Percentiles rank a stretch among this genome's conserved stretches.
These are phyloP conservation scores for Aphrophora alni DNA, from an alignment of 2,888 invertebrate genomes.

Conservation along the genomic window DNA sequence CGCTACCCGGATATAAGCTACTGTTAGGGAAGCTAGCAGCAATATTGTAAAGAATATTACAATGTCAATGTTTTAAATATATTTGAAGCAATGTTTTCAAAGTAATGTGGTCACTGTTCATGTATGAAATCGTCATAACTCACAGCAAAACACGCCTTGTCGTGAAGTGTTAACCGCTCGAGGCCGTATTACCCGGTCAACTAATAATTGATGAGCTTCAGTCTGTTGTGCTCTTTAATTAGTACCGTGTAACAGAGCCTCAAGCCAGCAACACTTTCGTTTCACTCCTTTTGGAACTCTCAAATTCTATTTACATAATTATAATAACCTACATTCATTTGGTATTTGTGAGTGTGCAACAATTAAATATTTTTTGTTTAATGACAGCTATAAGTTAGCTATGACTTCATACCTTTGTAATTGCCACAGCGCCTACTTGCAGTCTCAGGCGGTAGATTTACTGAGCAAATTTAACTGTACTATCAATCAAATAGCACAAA, in stretches of 20 bases:
- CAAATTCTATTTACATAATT: constrained; percentile 9
- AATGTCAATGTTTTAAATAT: neutral
- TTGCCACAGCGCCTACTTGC: neutral
- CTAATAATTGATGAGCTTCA: constrained; percentile 27
- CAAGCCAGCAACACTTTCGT: neutral
- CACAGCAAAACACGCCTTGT: constrained; percentile 1
- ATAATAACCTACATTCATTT: neutral
- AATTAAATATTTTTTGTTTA: constrained; percentile 1
- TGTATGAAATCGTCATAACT: neutral
- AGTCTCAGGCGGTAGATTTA: neutral
- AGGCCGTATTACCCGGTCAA: constrained; percentile 19
- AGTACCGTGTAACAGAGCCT: constrained; percentile 7
- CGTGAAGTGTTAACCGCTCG: constrained; percentile 16
- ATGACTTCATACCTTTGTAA: neutral
- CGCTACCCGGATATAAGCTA: too few species aligned
- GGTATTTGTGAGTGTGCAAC: neutral
- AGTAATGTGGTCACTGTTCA: neutral
- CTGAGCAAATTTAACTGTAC: neutral
- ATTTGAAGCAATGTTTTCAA: neutral
- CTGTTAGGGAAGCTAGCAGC: neutral
- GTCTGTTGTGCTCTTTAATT: constrained; percentile 13
- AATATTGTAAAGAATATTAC: neutral
- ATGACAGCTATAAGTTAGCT: neutral
- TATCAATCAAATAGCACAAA: neutral
- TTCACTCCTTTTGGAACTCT: neutral